Conservation (phyloP, 2,113 vertebrate genomes). For the Seriola aureovittata region DNA sequence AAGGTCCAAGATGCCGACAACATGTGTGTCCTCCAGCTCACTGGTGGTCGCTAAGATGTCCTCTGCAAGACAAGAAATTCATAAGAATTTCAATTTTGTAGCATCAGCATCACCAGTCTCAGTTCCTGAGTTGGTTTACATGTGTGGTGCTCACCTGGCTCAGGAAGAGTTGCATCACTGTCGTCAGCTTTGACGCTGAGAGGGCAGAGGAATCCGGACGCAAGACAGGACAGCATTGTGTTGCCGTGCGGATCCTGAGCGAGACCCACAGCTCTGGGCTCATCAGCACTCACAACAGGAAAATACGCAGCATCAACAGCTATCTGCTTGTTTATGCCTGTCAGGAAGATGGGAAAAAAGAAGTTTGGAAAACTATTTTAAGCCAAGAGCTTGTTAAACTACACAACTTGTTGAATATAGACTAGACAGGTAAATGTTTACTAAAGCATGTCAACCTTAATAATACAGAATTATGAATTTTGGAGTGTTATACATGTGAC, state of each 20-base stretch:
- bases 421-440: background rate
- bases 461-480: background rate
- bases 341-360: slow-evolving; percentile 40
- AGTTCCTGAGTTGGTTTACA: background rate
- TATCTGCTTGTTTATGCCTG: slow-evolving; percentile 90
- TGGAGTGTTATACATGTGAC: slow-evolving; percentile 9
- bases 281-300: slow-evolving; percentile 80
- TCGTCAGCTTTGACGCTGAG: slow-evolving; percentile 33
- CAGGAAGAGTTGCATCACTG: slow-evolving; percentile 27
- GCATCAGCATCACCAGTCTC: background rate
- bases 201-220: slow-evolving; percentile 77
- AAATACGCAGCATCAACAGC: slow-evolving; percentile 89
- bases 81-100: background rate
- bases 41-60: slow-evolving; percentile 63
- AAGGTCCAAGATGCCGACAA: slow-evolving; percentile 89
- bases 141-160: slow-evolving; percentile 81
- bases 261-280: slow-evolving; percentile 79
- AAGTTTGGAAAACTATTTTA: background rate
- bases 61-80: slow-evolving; percentile 55
- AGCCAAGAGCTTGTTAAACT: no score
- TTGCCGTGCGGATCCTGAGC: slow-evolving; percentile 78
- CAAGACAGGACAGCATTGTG: slow-evolving; percentile 79
- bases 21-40: slow-evolving; percentile 83
- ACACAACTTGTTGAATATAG: background rate
- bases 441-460: background rate